Percentiles rank a stretch among this genome's conserved stretches.
Conservation (phyloP, 2,888 invertebrate genomes). For the Lycocerus yunnanus region DNA sequence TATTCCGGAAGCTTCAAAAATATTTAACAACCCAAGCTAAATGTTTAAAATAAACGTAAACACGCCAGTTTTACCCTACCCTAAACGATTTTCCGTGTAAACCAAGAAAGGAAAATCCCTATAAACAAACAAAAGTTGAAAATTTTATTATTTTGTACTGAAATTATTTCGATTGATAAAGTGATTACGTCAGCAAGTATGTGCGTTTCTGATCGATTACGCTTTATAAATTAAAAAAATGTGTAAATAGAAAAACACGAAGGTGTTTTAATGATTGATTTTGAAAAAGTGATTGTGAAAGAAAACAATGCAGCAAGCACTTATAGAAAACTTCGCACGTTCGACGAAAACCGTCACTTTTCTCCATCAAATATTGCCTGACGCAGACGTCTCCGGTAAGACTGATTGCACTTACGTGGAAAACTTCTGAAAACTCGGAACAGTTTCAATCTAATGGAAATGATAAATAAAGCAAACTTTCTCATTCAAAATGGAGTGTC, state of each 20-base stretch:
- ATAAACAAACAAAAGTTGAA: neutral
- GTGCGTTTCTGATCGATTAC: neutral
- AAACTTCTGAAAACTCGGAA: neutral
- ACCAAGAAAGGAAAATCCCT: neutral
- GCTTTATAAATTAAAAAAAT: neutral
- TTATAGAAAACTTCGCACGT: neutral
- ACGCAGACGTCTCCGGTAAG: neutral
- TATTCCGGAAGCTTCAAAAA: neutral
- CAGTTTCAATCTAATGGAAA: neutral
- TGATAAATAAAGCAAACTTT: neutral
- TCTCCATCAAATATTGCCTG: neutral
- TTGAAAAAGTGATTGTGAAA: neutral
- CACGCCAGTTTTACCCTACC: neutral
- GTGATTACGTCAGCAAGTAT: neutral
- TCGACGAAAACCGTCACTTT: neutral
- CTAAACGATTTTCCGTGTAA: neutral
- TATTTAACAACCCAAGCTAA: neutral
- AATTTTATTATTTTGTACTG: neutral
- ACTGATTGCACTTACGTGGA: neutral
- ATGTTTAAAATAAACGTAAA: neutral
- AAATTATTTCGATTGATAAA: neutral
- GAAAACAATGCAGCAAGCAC: no score
- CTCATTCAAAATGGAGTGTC: neutral
- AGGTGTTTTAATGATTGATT: neutral
- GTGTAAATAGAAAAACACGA: neutral